Conservation (phyloP, 1,140 invertebrate genomes). For the Brachionus plicatilis region DNA sequence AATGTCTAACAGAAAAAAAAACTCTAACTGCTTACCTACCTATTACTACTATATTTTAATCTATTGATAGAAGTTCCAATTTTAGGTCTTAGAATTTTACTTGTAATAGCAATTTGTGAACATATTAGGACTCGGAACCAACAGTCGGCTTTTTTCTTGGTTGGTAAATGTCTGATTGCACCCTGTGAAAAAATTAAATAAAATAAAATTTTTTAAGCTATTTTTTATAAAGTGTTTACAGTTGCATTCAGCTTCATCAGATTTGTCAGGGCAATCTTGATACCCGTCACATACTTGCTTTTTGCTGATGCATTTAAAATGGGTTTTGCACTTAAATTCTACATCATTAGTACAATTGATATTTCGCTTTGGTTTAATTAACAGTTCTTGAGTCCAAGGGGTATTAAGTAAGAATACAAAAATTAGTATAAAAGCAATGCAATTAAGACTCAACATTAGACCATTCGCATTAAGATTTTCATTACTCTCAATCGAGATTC, state of each 20-base stretch:
- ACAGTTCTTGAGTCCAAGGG: background rate
- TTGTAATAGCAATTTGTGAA: background rate
- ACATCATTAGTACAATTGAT: background rate
- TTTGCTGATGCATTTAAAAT: background rate
- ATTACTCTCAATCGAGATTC: background rate
- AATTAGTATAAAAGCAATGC: background rate
- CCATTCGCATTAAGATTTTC: background rate
- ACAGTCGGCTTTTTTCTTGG: background rate
- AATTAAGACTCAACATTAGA: background rate
- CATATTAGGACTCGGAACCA: background rate
- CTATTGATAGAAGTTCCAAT: background rate
- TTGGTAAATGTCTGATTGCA: background rate
- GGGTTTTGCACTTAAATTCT: background rate
- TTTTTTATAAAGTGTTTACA: background rate
- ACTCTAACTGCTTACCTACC: too few relatives aligned
- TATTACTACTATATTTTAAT: too few relatives aligned
- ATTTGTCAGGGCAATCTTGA: background rate
- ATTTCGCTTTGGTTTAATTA: background rate
- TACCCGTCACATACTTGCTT: conserved; percentile 10
- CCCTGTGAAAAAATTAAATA: background rate
- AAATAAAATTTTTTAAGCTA: background rate
- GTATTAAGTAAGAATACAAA: background rate
- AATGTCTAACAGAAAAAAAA: too few relatives aligned
- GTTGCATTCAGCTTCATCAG: background rate
- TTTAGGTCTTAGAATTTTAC: background rate